Percentiles rank a stretch among this genome's conserved stretches.
Conservation (phyloP, 2,888 invertebrate genomes). For the Acrobasis repandana region DNA sequence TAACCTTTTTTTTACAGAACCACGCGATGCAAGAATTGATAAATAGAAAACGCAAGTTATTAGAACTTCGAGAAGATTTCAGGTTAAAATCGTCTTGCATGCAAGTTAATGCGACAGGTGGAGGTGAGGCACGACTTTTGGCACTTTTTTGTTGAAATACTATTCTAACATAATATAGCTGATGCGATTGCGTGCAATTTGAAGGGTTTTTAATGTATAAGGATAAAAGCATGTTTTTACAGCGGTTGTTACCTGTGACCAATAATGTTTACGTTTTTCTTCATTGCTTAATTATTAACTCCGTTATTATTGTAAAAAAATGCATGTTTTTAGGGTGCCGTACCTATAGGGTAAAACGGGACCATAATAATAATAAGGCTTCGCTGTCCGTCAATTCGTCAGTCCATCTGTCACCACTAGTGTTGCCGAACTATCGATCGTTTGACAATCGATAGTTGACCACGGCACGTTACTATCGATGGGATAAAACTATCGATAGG, state of each 20-base stretch:
- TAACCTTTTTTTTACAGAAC: neutral
- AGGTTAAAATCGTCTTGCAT: constrained; percentile 7
- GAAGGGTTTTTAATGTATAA: neutral
- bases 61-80: constrained; percentile 5
- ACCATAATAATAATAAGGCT: too few relatives aligned
- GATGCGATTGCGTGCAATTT: neutral
- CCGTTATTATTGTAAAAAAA: neutral
- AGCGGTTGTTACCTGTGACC: neutral
- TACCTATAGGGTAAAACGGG: too few relatives aligned
- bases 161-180: neutral
- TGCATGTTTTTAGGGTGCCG: neutral
- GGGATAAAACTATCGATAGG: too few relatives aligned
- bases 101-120: neutral
- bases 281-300: neutral
- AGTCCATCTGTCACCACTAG: too few relatives aligned
- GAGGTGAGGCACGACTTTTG: neutral
- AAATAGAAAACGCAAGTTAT: constrained; percentile 6
- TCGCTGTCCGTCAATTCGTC: too few relatives aligned
- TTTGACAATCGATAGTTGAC: too few relatives aligned
- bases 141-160: constrained; percentile 1
- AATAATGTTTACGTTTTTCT: constrained; percentile 4
- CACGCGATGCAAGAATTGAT: neutral
- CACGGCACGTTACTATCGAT: too few relatives aligned
- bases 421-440: too few relatives aligned
- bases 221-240: neutral